Base-by-base conservation (phyloP, 2,113 vertebrate genomes). In the Corythaixoides concolor region DNA sequence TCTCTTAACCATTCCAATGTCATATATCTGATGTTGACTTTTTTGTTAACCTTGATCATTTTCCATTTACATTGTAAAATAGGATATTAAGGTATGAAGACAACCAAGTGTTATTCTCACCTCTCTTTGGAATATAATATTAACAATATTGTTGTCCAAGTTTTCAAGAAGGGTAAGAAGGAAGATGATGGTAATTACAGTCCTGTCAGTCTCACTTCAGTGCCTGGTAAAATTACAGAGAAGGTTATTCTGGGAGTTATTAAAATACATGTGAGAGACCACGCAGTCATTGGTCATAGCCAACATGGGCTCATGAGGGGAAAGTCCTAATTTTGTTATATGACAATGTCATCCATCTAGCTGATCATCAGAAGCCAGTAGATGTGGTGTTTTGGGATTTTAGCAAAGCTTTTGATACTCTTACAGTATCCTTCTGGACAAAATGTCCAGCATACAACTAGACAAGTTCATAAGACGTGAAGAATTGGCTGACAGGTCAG, bases 211-310 rank as follows among this genome's bases (percentile, higher is more conserved):
- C 33, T 80, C 35, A 32, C 27, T 75, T 79, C 0, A 8, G 23
- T 68, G 35, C 27, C 35, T 32, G 27, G 19, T 79, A 43, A 37
- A 63, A 39, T 68, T 50, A 60, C 9, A 32, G 49, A 45, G 39
- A 74, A 67, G 15, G 6, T 63, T 5, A 26, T 68, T 89, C 45
- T 78, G 59, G 15, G 47, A 68, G 4, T 43, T 85, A n/a, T 0
- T 52, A 74, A 52, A n/a, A 74, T 63, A 19, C 14, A 12, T 13
- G 17, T 68, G 55, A 63, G 84, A 68, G 53, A 18, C 41, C 39
- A 8, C 0, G 0, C 33, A n/a, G 56, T 58, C 33, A 47, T 59
- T 58, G 62, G 56, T 58, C 63, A 52, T 8, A 76, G 37, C 0
- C 12, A 59, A 5, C 11, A 24, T 2, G 3, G 43, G 10, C 64